Percentiles rank a stretch among this genome's conserved stretches.
Conservation (phyloP, 2,797 vertebrate species). For the Alca torda region DNA sequence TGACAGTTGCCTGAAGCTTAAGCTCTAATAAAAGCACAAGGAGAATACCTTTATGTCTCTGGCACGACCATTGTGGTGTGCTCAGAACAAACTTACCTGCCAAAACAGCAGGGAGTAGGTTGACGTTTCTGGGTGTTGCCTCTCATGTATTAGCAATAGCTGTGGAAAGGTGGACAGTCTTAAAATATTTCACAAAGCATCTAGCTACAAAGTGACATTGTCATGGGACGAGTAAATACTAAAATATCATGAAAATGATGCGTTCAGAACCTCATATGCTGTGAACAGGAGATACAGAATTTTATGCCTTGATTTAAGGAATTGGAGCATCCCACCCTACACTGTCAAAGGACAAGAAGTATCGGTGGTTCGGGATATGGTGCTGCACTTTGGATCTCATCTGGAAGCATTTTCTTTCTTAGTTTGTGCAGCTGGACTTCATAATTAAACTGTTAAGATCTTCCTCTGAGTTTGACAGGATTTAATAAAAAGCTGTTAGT, state of each 20-base stretch:
- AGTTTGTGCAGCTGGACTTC: not conserved
- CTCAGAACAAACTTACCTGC: not conserved
- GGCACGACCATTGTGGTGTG: not conserved
- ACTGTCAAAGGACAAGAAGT: not conserved
- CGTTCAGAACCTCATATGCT: not conserved
- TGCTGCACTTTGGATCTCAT: conserved; percentile 2
- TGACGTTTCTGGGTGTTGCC: not conserved
- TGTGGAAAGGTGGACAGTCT: not conserved
- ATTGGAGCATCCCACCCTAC: too few relatives aligned
- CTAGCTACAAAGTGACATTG: not conserved
- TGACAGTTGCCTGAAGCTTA: not conserved
- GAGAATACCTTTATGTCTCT: not conserved
- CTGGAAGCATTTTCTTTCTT: not conserved
- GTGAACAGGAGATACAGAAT: not conserved
- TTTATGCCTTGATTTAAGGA: not conserved
- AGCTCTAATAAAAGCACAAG: not conserved
- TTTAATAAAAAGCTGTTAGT: not conserved
- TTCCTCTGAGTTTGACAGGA: not conserved
- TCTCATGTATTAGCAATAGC: not conserved
- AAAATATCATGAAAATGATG: not conserved
- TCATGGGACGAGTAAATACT: not conserved
- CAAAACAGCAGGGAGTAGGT: not conserved
- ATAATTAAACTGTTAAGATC: not conserved
- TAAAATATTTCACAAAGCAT: not conserved
- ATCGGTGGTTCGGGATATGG: not conserved